Conservation (phyloP, 2,888 invertebrate genomes). For the Elysia crispata region DNA sequence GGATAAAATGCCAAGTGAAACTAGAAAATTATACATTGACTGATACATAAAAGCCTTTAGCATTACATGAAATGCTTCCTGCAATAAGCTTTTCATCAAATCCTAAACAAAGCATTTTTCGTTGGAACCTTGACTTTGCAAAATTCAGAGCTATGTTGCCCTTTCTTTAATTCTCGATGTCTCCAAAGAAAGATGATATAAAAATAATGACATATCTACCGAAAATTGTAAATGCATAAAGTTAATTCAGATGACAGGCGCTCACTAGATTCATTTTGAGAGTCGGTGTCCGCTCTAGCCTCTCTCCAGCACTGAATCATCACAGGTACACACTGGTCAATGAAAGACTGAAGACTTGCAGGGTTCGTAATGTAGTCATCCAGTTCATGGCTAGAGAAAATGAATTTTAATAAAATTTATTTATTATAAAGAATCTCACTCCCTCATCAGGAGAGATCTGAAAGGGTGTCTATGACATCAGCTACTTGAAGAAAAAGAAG, state of each 20-base stretch:
- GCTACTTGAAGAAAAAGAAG: not conserved
- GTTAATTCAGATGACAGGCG: not conserved
- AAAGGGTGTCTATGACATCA: not conserved
- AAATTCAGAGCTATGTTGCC: too few species aligned
- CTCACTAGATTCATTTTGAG: conserved; percentile 27
- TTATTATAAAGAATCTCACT: not conserved
- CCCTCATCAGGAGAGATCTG: not conserved
- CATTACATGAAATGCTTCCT: not conserved
- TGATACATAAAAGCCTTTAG: not conserved
- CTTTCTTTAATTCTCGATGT: too few species aligned
- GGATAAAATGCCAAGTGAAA: too few species aligned
- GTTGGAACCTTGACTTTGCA: too few species aligned
- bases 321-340: conserved; percentile 43
- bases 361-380: conserved; percentile 46
- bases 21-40: not conserved
- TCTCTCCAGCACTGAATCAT: conserved; percentile 48
- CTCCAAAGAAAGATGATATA: too few species aligned
- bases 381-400: conserved; percentile 40
- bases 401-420: not conserved
- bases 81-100: too few species aligned
- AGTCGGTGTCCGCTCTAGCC: conserved; percentile 38
- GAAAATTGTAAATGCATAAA: not conserved
- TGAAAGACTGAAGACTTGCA: conserved; percentile 36
- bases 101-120: too few species aligned
- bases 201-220: not conserved